Evolutionary conservation across 2,888 invertebrate genomes (phyloP), one percentile per base, ranked within the genome.

Genomic region (Dryobotodes eremita): DNA sequence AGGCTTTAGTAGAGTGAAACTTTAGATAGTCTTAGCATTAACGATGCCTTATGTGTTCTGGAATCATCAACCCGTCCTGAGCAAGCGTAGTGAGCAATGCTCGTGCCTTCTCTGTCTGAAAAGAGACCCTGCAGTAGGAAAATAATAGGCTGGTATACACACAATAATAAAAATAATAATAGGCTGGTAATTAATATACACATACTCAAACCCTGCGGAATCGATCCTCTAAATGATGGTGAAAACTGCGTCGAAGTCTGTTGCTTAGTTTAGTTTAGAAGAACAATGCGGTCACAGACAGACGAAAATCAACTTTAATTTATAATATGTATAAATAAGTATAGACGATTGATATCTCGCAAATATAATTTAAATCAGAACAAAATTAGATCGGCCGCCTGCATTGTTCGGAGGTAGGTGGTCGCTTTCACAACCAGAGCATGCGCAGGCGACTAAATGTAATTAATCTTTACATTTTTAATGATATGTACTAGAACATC

Each of bases 371-470:
- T 20, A 61, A 20, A 31, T 31, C 31, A 61, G 31, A 20, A 62
- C 10, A 62, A 62, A 62, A 36, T 20, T 57, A 23, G 59, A 75
- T 70, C 55, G 57, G 36, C 64, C 61, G 36, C 65, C 55, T n/a
- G 66, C 84, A 80, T 82, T 87, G 83, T 83, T 77, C 64, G 82
- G 31, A 71, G 42, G 87, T 90, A 92, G 91, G 90, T 91, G 90
- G 89, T 88, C 86, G 87, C 91, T 92, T 92, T 92, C 92, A 88
- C 90, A 92, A 92, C 64, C n/a, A 3, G 13, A 68, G 65, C 79
- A 75, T 69, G 81, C 75, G 82, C 83, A 78, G 87, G 83, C 84
- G 82, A 76, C 82, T 79, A 84, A 88, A 82, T 82, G 82, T 83
- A 83, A 91, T 92, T 90, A 90, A 90, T 90, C 87, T 88, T 78